phyloP scores from a whole-genome alignment of 1,140 invertebrate species.

The Drosophila pallidifrons region DNA sequence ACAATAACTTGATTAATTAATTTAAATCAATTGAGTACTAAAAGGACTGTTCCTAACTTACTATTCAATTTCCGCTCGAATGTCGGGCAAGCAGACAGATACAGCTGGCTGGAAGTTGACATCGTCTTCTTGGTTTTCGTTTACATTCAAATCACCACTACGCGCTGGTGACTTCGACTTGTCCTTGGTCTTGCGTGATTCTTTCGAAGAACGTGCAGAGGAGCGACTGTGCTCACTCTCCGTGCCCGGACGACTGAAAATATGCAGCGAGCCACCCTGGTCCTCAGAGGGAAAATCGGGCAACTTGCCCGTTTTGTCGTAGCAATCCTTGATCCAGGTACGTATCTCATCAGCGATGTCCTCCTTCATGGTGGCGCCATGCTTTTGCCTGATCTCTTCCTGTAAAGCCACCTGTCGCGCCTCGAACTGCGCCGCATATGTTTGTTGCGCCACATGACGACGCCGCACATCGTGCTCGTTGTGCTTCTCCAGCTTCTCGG shows the following conservation, averaged over 20 bases:
- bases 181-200: conserved; percentile 91
- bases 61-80: conserved; percentile 88
- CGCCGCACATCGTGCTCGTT: conserved; percentile 70
- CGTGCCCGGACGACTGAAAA: conserved; percentile 91
- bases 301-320: conserved; percentile 93
- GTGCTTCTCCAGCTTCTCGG: conserved; percentile 73
- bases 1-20: too few species aligned
- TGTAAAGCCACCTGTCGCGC: conserved; percentile 86
- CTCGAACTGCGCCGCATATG: conserved; percentile 88
- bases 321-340: conserved; percentile 93
- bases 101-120: conserved; percentile 86
- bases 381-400: conserved; percentile 87
- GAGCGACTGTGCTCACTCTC: conserved; percentile 92
- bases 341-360: conserved; percentile 94
- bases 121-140: conserved; percentile 87
- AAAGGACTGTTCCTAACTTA: conserved; percentile 59
- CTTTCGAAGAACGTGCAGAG: conserved; percentile 90
- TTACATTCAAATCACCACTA: conserved; percentile 85
- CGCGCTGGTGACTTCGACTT: conserved; percentile 87
- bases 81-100: conserved; percentile 87
- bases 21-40: not conserved
- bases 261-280: conserved; percentile 92
- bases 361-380: conserved; percentile 90
- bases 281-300: conserved; percentile 96
- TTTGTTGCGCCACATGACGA: conserved; percentile 87